These are phyloP conservation scores for Hydractinia symbiolongicarpus DNA, from an alignment of 30 jellyfish, hydroid and myxozoan species.

Conservation along the genomic window DNA sequence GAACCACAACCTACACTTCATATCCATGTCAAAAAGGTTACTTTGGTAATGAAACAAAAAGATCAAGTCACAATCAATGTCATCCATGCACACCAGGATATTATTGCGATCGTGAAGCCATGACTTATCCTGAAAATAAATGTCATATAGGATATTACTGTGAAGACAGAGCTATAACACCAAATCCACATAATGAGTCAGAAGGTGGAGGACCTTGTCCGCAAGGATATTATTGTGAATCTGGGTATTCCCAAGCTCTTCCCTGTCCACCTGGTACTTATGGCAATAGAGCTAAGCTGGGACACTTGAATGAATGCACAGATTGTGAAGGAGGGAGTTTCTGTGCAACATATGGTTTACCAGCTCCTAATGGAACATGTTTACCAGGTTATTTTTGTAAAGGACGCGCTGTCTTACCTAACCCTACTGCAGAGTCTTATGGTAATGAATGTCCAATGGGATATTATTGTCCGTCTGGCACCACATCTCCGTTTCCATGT, in stretches of 20 bases:
- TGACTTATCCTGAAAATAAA: slow-evolving; percentile 67
- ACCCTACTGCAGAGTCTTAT: slow-evolving; percentile 55
- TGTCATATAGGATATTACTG: slow-evolving; percentile 91
- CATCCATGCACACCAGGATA: slow-evolving; percentile 96
- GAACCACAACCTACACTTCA: slow-evolving; percentile 66
- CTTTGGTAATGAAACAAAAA: slow-evolving; percentile 66
- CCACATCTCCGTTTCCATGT: slow-evolving; percentile 83
- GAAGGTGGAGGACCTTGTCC: slow-evolving; percentile 98
- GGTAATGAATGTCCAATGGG: slow-evolving; percentile 92
- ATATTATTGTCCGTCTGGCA: slow-evolving; percentile 70
- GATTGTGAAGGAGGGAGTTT: slow-evolving; percentile 88
- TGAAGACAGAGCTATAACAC: slow-evolving; percentile 68
- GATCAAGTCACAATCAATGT: slow-evolving; percentile 87
- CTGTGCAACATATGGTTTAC: slow-evolving; percentile 75
- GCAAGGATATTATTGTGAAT: slow-evolving; percentile 75
- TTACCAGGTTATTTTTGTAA: slow-evolving; percentile 81
- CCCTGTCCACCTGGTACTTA: slow-evolving; percentile 94
- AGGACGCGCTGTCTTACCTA: slow-evolving; percentile 56
- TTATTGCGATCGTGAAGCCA: slow-evolving; percentile 79
- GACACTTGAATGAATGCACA: slow-evolving; percentile 54
- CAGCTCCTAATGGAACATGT: slow-evolving; percentile 81
- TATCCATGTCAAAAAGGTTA: slow-evolving; percentile 86
- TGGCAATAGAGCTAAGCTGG: slow-evolving; percentile 59
- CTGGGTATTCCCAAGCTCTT: slow-evolving; percentile 61
- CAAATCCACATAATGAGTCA: slow-evolving; percentile 59